Base-by-base conservation (phyloP, 2,888 invertebrate genomes). In the Unio pictorum region DNA sequence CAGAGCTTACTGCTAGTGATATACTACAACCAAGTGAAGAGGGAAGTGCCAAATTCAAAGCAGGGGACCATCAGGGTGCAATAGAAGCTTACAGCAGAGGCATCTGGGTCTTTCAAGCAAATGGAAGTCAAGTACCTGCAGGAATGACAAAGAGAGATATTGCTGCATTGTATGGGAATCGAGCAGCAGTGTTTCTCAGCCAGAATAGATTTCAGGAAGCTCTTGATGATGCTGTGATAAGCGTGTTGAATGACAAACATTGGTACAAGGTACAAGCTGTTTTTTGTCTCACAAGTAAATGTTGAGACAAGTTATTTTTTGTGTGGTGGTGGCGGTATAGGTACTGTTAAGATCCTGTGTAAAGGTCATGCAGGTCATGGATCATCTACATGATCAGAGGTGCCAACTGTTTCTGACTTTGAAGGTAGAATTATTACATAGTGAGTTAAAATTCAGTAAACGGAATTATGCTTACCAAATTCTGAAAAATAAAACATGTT, bases 151-250 rank as follows among this genome's bases (percentile, higher is more conserved):
- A 59, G 34, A 78, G 73, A 26, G 79, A 82, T 23, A 71, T 82
- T n/a, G 81, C 84, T 3, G 75, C 81, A 20, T 63, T 85, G 60
- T 85, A 75, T 72, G 79, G 82, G 5, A 85, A 85, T 71, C 66
- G 84, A 56, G 79, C 84, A 0, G 84, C 81, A 66, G 81, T 78
- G 17, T 76, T 67, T 62, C 58, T 80, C 23, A 81, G 82, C 61
- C 62, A 76, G 68, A 71, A 67, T 18, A n/a, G 67, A 15, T 65
- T 58, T 56, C 55, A 76, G 0, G 65, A 70, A 58, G 81, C 83
- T 8, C 68, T 81, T 0, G 66, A 75, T 2, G 83, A 84, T 76
- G 83, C 84, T 26, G 76, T 73, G 66, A 72, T 79, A n/a, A 80
- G 82, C 76, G 83, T 85, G 4, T 71, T 74, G 1, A 71, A 73